phyloP scores from a whole-genome alignment of 2,113 vertebrate genomes.

The Ochotona curzoniae region DNA sequence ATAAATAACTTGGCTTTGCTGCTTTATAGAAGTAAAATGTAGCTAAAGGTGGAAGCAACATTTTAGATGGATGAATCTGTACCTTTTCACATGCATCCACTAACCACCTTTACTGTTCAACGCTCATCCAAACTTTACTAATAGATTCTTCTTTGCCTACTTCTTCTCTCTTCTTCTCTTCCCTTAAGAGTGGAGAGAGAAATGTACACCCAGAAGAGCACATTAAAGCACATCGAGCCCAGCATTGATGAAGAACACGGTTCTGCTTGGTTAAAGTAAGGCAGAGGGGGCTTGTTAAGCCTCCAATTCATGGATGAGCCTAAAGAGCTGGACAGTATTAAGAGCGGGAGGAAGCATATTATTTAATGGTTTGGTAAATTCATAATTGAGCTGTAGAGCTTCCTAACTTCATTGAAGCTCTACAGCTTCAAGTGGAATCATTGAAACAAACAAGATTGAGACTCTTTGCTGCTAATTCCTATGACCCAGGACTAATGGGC shows the following conservation, averaged over 20 bases:
- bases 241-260: constrained; percentile 31
- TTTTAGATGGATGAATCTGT: constrained; percentile 11
- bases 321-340: not conserved
- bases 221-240: constrained; percentile 65
- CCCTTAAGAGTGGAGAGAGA: not conserved
- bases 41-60: not conserved
- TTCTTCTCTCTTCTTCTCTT: too few relatives aligned
- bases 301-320: not conserved
- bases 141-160: too few relatives aligned
- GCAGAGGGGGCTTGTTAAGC: constrained; percentile 48
- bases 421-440: not conserved
- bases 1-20: not conserved
- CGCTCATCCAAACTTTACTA: constrained; percentile 5
- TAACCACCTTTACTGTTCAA: constrained; percentile 47
- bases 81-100: constrained; percentile 56
- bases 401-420: constrained; percentile 20
- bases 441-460: not conserved
- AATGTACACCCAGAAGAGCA: constrained; percentile 14
- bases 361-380: constrained; percentile 60
- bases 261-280: constrained; percentile 33
- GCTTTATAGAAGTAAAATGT: constrained; percentile 20
- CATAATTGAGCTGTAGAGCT: constrained; percentile 13
- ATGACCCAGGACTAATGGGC: not conserved
- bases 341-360: constrained; percentile 1
- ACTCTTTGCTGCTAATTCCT: not conserved